Conservation (phyloP, 2,113 vertebrate species). For the Dolichotis patagonum region DNA sequence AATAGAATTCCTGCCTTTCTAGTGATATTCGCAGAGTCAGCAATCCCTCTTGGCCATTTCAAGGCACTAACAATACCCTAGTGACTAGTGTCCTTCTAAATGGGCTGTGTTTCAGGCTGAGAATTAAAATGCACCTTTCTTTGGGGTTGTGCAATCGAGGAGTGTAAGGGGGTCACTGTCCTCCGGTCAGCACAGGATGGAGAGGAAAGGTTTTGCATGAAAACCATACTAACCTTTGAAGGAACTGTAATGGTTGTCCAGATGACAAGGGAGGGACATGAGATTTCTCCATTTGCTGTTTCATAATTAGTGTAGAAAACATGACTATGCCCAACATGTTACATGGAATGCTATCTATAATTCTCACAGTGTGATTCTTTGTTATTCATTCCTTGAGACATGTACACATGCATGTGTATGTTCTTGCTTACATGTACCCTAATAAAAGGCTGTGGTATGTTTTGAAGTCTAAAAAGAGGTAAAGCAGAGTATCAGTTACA, state of each 20-base stretch:
- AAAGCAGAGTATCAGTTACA: not conserved
- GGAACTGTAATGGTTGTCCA: not conserved
- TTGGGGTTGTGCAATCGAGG: conserved; percentile 68
- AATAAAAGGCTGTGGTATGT: conserved; percentile 32
- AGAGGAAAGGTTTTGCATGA: conserved; percentile 8
- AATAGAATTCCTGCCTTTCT: conserved; percentile 96
- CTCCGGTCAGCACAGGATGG: conserved; percentile 43
- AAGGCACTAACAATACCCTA: conserved; percentile 93
- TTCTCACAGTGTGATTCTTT: conserved; percentile 46
- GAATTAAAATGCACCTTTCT: conserved; percentile 80
- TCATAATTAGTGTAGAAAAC: conserved; percentile 46
- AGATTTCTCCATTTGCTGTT: not conserved
- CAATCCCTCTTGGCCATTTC: conserved; percentile 95
- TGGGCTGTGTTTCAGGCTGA: conserved; percentile 89
- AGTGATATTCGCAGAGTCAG: conserved; percentile 95
- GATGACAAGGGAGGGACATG: not conserved
- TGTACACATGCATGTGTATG: not conserved
- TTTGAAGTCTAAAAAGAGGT: not conserved
- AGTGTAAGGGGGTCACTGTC: conserved; percentile 67
- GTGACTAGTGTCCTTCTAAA: conserved; percentile 90
- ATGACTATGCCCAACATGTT: not conserved
- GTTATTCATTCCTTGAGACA: conserved; percentile 30
- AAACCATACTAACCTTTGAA: conserved; percentile 55
- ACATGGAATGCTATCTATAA: not conserved
- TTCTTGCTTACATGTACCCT: not conserved